Base-by-base conservation (phyloP, 2,888 invertebrate genomes). In the Argyresthia albistria region DNA sequence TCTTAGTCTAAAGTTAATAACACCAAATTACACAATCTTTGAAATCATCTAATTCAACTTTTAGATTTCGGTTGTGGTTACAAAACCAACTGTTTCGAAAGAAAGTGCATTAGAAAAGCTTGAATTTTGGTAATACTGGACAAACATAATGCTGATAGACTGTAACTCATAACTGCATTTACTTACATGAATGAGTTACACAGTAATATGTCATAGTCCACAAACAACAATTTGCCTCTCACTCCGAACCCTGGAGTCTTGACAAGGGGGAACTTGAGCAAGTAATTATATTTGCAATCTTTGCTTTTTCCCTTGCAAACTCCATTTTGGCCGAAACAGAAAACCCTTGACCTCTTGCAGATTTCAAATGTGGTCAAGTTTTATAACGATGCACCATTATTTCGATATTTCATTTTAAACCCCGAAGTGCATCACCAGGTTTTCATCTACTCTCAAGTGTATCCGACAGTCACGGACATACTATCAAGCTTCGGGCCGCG, bases 401-500 rank as follows among this genome's bases (percentile, higher is more conserved):
- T 12, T 52, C n/a, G 37, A 35, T 25, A 51, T 51, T 8, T 16
- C 25, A 25, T 48, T 48, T 48, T 25, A 42, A n/a, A 16, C 25
- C 64, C 61, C 59, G 58, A 63, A 74, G 81, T 86, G 87, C 87
- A 87, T 87, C 87, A 87, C 86, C 84, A 87, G 88, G 51, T 51
- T 51, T 51, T 51, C 51, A 15, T 73, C 60, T 64, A 74, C 84
- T 84, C 63, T 87, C 87, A 84, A 84, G 86, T 87, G 77, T 74
- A 81, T 87, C 87, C 87, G 80, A 25, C 64, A 61, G 60, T 63
- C 59, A 80, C 82, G 86, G 87, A 87, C 86, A 86, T 73, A 87
- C 87, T 80, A 80, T 87, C 87, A 81, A 87, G 87, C 69, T 78
- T 86, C 83, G 87, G 87, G 88, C 88, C 88, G 76, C 68, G 83